phyloP scores from a whole-genome alignment of 2,797 vertebrate species.

The Chelon auratus region DNA sequence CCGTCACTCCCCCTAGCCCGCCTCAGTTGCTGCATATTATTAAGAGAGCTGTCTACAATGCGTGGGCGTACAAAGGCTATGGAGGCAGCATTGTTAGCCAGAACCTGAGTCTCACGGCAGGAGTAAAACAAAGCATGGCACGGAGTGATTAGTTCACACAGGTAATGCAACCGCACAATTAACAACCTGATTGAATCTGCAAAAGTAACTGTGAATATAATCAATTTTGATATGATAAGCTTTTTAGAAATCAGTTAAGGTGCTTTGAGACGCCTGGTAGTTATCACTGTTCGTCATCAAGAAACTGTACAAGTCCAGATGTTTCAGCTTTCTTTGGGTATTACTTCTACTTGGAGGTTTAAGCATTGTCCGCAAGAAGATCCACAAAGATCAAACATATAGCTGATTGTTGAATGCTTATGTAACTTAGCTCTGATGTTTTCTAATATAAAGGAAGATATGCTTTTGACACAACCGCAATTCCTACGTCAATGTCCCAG shows the following conservation, averaged over 20 bases:
- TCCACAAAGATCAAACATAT: too few relatives aligned
- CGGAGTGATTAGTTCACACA: slow-evolving; percentile 1
- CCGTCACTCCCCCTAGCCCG: slow-evolving; percentile 27
- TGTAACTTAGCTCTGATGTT: too few relatives aligned
- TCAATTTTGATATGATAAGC: background rate
- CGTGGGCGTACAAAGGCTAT: background rate
- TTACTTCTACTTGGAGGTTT: too few relatives aligned
- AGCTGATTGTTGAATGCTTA: too few relatives aligned
- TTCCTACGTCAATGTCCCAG: too few relatives aligned
- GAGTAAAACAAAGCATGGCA: background rate
- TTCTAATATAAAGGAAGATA: too few relatives aligned
- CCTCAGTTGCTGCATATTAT: slow-evolving; percentile 19
- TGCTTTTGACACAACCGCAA: too few relatives aligned
- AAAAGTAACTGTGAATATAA: slow-evolving; percentile 2
- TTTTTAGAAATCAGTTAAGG: background rate
- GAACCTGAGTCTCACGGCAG: background rate
- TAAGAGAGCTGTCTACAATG: slow-evolving; percentile 16
- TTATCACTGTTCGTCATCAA: too few relatives aligned
- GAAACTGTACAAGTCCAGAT: too few relatives aligned
- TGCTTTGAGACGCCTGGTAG: background rate
- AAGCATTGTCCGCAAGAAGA: too few relatives aligned
- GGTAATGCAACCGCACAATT: slow-evolving; percentile 8
- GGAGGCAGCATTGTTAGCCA: background rate
- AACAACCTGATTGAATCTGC: background rate
- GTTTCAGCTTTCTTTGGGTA: too few relatives aligned